These are phyloP conservation scores for Nannoperca australis DNA, from an alignment of 2,797 vertebrate genomes.

Conservation along the genomic window DNA sequence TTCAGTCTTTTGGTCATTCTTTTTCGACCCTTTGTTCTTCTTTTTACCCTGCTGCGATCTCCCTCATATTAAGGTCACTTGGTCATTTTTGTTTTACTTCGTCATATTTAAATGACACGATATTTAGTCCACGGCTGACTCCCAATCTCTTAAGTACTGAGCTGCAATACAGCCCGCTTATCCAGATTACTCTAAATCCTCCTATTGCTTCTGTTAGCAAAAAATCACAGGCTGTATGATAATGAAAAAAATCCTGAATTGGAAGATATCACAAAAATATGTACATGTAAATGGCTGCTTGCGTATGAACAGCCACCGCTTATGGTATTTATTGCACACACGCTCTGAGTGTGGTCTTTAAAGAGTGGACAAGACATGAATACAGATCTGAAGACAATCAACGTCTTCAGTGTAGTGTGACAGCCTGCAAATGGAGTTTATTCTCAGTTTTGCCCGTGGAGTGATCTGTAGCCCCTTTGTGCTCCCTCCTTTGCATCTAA, in stretches of 20 bases:
- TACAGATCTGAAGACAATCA: slow-evolving; percentile 63
- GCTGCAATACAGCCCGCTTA: slow-evolving; percentile 71
- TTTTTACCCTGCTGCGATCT: slow-evolving; percentile 31
- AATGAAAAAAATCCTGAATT: slow-evolving; percentile 28
- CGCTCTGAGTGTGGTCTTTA: slow-evolving; percentile 38
- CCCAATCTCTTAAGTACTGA: slow-evolving; percentile 66
- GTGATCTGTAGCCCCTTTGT: slow-evolving; percentile 67
- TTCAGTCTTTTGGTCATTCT: neutral
- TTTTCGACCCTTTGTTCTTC: neutral
- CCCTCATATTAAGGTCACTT: slow-evolving; percentile 67
- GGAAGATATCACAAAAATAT: slow-evolving; percentile 40
- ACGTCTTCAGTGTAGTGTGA: slow-evolving; percentile 59
- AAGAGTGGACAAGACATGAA: slow-evolving; percentile 52
- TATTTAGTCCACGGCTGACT: slow-evolving; percentile 46
- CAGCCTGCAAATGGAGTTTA: slow-evolving; percentile 52
- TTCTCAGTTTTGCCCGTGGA: slow-evolving; percentile 47
- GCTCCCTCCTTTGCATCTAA: slow-evolving; percentile 44
- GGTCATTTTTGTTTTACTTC: slow-evolving; percentile 51
- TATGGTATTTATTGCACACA: slow-evolving; percentile 36
- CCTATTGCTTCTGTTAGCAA: slow-evolving; percentile 65
- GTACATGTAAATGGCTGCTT: slow-evolving; percentile 31
- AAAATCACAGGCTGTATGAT: slow-evolving; percentile 55
- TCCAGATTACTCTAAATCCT: slow-evolving; percentile 80
- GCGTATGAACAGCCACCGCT: slow-evolving; percentile 23
- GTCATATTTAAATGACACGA: slow-evolving; percentile 53